Conservation (phyloP, 2,888 invertebrate genomes). For the Erebia ligea region DNA sequence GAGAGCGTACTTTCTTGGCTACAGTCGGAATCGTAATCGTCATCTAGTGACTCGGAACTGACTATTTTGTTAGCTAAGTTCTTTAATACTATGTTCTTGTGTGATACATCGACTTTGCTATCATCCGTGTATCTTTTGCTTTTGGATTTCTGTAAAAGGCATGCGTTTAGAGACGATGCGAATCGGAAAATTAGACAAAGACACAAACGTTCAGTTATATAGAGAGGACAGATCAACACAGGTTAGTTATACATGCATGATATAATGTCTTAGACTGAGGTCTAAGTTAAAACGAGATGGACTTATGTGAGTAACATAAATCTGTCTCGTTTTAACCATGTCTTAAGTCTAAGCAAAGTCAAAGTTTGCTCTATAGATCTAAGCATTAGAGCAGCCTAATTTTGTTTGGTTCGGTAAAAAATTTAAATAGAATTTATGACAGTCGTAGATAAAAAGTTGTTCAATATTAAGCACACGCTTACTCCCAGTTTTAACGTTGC, state of each 20-base stretch:
- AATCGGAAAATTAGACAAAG: conserved; percentile 31
- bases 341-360: too few species aligned
- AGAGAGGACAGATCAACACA: conserved; percentile 14
- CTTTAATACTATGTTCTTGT: conserved; percentile 74
- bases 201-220: conserved; percentile 7
- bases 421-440: too few species aligned
- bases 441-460: too few species aligned
- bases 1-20: conserved; percentile 77
- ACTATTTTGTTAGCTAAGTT: conserved; percentile 75
- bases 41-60: conserved; percentile 67
- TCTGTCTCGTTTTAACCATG: too few species aligned
- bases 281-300: too few species aligned
- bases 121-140: conserved; percentile 67
- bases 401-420: too few species aligned
- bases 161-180: conserved; percentile 51
- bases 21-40: conserved; percentile 70
- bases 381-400: too few species aligned
- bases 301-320: too few species aligned
- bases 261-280: too few species aligned
- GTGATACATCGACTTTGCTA: conserved; percentile 67
- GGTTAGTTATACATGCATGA: conserved; percentile 31
- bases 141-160: conserved; percentile 73
- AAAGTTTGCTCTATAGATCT: too few species aligned
- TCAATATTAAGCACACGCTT: too few species aligned
- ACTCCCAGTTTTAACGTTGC: too few species aligned